phyloP scores from a whole-genome alignment of 1,140 invertebrate genomes.

The Halesus radiatus region DNA sequence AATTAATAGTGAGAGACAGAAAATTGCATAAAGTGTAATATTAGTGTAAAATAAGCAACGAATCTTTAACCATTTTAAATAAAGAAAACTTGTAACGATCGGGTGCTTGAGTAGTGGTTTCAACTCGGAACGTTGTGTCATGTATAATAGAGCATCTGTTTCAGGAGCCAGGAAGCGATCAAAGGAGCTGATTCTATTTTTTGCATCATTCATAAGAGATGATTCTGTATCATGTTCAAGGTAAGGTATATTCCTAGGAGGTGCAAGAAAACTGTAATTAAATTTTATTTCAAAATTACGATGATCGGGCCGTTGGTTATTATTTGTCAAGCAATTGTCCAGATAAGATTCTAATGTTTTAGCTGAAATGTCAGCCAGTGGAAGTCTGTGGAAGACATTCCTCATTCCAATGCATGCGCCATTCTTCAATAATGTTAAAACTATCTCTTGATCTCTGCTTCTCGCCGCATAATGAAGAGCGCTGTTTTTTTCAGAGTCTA shows the following conservation, averaged over 20 bases:
- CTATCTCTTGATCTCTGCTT: constrained; percentile 73
- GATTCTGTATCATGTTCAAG: constrained; percentile 61
- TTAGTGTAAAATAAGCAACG: constrained; percentile 81
- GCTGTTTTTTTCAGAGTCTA: constrained; percentile 81
- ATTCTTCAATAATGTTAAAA: constrained; percentile 74
- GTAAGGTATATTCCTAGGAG: constrained; percentile 65
- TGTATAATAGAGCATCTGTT: constrained; percentile 77
- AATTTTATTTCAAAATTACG: constrained; percentile 79
- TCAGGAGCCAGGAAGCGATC: constrained; percentile 70
- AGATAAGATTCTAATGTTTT: constrained; percentile 77
- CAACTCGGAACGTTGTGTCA: constrained; percentile 75
- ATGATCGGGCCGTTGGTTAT: constrained; percentile 73
- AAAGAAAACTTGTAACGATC: constrained; percentile 82
- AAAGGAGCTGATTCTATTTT: constrained; percentile 63
- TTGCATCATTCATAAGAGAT: constrained; percentile 64
- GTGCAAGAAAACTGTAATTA: constrained; percentile 80
- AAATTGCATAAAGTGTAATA: constrained; percentile 78
- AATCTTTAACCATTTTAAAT: constrained; percentile 86
- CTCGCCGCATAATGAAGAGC: constrained; percentile 86
- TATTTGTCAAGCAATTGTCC: constrained; percentile 77
- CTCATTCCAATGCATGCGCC: constrained; percentile 81
- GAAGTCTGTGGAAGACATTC: constrained; percentile 77
- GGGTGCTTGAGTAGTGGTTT: constrained; percentile 82
- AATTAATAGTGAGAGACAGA: constrained; percentile 76
- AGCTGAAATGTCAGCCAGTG: constrained; percentile 78